Percentiles rank a stretch among this genome's conserved stretches.
These are phyloP conservation scores for Neodiprion fabricii DNA, from an alignment of 1,140 invertebrate species.

Conservation along the genomic window DNA sequence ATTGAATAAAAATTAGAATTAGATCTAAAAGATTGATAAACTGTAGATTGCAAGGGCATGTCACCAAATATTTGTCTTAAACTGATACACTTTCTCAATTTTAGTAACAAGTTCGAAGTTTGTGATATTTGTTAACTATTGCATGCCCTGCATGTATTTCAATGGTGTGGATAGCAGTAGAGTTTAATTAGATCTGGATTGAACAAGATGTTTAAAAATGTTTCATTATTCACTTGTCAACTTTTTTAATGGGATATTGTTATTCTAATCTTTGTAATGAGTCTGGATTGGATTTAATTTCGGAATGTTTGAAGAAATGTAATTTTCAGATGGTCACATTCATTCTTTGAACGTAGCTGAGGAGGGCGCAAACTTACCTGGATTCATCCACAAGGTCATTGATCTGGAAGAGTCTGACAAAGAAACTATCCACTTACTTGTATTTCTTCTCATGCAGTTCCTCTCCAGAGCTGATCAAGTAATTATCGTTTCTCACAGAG, in stretches of 20 bases:
- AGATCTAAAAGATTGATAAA: not conserved
- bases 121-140: not conserved
- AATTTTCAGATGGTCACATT: constrained; percentile 75
- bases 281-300: not conserved
- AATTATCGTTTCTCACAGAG: constrained; percentile 25
- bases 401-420: constrained; percentile 94
- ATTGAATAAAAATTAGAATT: not conserved
- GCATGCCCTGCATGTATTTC: not conserved
- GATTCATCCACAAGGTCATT: constrained; percentile 79
- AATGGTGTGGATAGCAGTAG: not conserved
- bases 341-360: constrained; percentile 73
- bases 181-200: not conserved
- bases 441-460: constrained; percentile 96
- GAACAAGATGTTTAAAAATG: not conserved
- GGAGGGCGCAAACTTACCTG: constrained; percentile 73
- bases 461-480: constrained; percentile 80
- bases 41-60: not conserved
- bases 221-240: not conserved
- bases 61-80: not conserved
- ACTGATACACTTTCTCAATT: not conserved
- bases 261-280: constrained; percentile 10
- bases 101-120: not conserved
- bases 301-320: not conserved
- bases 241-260: constrained; percentile 15
- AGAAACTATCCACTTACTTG: constrained; percentile 94